phyloP scores from a whole-genome alignment of 1,140 invertebrate genomes.

The Lycorma delicatula region DNA sequence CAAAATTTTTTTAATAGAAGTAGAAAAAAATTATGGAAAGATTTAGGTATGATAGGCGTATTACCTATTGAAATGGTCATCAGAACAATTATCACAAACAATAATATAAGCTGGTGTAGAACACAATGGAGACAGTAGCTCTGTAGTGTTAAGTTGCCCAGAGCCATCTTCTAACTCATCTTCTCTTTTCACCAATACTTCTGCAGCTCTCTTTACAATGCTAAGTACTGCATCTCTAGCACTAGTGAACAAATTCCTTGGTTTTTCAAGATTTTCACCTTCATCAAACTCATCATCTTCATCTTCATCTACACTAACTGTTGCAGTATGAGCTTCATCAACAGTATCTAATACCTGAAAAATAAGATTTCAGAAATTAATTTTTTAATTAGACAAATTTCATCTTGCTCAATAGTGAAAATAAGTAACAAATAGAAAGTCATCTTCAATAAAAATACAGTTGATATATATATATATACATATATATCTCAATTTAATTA shows the following conservation, averaged over 20 bases:
- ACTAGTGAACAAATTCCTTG: constrained; percentile 68
- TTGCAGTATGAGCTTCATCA: constrained; percentile 44
- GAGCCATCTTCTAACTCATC: not conserved
- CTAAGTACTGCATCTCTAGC: constrained; percentile 77
- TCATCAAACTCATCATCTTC: constrained; percentile 56
- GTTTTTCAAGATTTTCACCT: constrained; percentile 36
- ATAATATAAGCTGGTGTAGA: constrained; percentile 57
- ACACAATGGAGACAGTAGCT: constrained; percentile 30
- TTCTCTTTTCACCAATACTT: constrained; percentile 57
- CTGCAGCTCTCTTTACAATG: constrained; percentile 80
- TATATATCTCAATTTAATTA: no score
- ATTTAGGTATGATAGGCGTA: no score
- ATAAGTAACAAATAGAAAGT: no score
- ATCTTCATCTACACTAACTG: constrained; percentile 1
- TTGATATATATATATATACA: no score
- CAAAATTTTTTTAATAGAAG: no score
- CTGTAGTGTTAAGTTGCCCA: not conserved
- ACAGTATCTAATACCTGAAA: constrained; percentile 54
- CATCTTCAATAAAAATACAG: no score
- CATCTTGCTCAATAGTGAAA: no score
- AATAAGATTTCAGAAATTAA: constrained; percentile 3
- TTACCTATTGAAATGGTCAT: constrained; percentile 36
- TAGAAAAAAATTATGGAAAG: no score
- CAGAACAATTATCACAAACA: constrained; percentile 59
- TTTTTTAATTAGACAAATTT: no score